Evolutionary conservation across 2,797 vertebrate species (phyloP).

Genomic region (Nannoperca obscura): DNA sequence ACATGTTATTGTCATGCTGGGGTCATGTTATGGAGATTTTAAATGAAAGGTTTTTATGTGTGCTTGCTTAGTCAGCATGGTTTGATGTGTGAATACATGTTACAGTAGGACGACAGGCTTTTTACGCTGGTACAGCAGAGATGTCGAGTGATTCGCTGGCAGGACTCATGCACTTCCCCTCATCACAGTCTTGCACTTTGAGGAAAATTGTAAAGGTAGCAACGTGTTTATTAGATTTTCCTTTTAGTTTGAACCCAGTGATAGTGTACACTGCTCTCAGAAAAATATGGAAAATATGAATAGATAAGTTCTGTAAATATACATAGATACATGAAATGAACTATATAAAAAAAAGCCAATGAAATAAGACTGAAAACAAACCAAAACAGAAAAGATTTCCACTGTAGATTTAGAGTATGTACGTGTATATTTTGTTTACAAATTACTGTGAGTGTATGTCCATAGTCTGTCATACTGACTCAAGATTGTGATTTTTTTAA

Average conservation of each 20-base stretch:
- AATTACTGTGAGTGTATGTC: slow-evolving; percentile 53
- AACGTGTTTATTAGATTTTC: slow-evolving; percentile 52
- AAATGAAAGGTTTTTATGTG: slow-evolving; percentile 50
- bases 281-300: slow-evolving; percentile 36
- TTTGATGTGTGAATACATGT: slow-evolving; percentile 57
- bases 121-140: slow-evolving; percentile 22
- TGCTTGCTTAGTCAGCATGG: slow-evolving; percentile 56
- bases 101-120: slow-evolving; percentile 13
- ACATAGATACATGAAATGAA: slow-evolving; percentile 51
- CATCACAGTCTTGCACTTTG: slow-evolving; percentile 74
- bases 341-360: slow-evolving; percentile 51
- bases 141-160: slow-evolving; percentile 26
- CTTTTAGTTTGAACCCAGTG: slow-evolving; percentile 47
- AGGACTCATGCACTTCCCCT: slow-evolving; percentile 70
- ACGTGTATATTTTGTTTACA: slow-evolving; percentile 74
- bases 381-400: slow-evolving; percentile 65
- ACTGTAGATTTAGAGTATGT: slow-evolving; percentile 63
- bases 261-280: slow-evolving; percentile 31
- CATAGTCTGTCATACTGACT: slow-evolving; percentile 67
- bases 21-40: slow-evolving; percentile 24
- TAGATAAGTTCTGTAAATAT: slow-evolving; percentile 61
- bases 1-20: slow-evolving; percentile 29
- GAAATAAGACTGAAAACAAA: slow-evolving; percentile 37
- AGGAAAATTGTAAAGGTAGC: slow-evolving; percentile 50
- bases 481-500: slow-evolving; percentile 74